phyloP scores from a whole-genome alignment of 2,888 invertebrate genomes.

The Aphidius colemani region DNA sequence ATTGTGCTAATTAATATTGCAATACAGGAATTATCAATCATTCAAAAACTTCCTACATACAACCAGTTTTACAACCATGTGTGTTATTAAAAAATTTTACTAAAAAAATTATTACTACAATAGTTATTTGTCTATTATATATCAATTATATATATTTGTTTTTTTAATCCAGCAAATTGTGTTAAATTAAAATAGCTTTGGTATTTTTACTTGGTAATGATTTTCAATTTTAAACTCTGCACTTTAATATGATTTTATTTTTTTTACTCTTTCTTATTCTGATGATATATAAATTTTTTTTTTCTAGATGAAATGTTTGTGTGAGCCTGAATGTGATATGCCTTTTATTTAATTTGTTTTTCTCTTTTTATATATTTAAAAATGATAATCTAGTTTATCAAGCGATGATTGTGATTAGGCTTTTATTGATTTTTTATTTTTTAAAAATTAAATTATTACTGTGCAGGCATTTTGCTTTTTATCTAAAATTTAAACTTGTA shows the following conservation, averaged over 20 bases:
- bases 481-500: conserved; percentile 6
- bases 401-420: conserved; percentile 8
- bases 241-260: background rate
- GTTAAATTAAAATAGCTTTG: conserved; percentile 39
- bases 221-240: background rate
- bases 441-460: conserved; percentile 9
- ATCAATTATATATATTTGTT: background rate
- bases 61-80: conserved; percentile 57
- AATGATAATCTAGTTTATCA: background rate
- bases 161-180: conserved; percentile 38
- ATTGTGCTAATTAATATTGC: conserved; percentile 18
- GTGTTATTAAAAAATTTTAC: background rate
- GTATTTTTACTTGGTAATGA: conserved; percentile 23
- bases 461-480: conserved; percentile 14
- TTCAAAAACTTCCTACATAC: conserved; percentile 53
- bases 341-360: background rate
- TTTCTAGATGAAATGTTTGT: background rate
- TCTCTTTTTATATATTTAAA: background rate
- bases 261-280: background rate
- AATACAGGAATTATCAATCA: conserved; percentile 2
- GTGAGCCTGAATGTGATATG: too few relatives aligned
- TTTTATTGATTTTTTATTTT: conserved; percentile 6
- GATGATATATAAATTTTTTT: conserved; percentile 9
- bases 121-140: too few relatives aligned
- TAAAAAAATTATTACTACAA: background rate